phyloP scores from a whole-genome alignment of 2,113 vertebrate species.

The Paratilapia polleni region DNA sequence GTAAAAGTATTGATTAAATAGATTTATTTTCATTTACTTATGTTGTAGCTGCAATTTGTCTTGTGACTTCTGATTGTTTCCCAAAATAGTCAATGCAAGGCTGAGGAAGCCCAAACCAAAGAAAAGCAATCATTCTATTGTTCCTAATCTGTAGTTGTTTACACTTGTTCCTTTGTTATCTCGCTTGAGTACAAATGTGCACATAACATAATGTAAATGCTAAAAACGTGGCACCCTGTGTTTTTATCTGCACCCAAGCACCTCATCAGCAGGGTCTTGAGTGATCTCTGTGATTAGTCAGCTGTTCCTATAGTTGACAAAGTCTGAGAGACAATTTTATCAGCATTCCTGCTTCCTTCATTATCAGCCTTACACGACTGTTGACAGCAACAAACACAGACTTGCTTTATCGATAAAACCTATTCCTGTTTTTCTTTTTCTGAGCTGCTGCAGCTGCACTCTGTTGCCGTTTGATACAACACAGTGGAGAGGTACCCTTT shows the following conservation, averaged over 20 bases:
- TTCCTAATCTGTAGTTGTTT: slow-evolving; percentile 6
- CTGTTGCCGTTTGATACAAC: background rate
- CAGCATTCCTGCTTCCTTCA: slow-evolving; percentile 33
- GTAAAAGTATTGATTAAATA: background rate
- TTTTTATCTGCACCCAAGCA: background rate
- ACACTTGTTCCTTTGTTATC: slow-evolving; percentile 4
- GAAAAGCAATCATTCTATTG: background rate
- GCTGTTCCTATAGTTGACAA: slow-evolving; percentile 18
- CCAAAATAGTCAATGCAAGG: background rate
- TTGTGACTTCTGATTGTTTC: background rate
- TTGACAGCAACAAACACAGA: slow-evolving; percentile 5
- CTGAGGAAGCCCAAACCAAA: background rate
- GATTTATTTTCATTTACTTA: slow-evolving; percentile 4
- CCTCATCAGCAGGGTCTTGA: slow-evolving; percentile 9
- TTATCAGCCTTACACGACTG: slow-evolving; percentile 18
- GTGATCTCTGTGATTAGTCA: slow-evolving; percentile 33
- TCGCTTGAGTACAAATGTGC: background rate
- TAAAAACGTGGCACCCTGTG: background rate
- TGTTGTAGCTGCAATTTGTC: background rate
- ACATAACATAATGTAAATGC: background rate
- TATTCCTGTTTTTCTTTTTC: slow-evolving; percentile 36
- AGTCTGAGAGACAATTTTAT: slow-evolving; percentile 35
- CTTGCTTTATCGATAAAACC: slow-evolving; percentile 14
- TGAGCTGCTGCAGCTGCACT: background rate
- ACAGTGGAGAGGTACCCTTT: background rate